Evolutionary conservation across 1,140 invertebrate species (phyloP).

Genomic region (Drosophila lini): DNA sequence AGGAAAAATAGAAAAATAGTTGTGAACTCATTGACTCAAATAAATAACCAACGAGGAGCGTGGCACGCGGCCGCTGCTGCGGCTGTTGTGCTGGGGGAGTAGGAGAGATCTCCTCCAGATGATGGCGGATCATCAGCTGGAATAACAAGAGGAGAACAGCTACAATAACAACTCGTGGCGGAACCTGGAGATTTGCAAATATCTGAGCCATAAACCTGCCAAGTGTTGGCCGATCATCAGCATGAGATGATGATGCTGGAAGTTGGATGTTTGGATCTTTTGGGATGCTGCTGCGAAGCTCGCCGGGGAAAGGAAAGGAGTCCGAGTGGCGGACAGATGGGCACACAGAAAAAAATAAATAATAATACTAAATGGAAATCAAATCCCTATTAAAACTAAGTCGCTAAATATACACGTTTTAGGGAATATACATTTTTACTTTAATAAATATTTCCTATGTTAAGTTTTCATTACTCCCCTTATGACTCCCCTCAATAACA

Average conservation of each 20-base stretch:
- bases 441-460: not conserved
- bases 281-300: constrained; percentile 1
- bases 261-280: constrained; percentile 12
- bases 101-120: constrained; percentile 52
- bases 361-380: not conserved
- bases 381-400: not conserved
- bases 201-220: constrained; percentile 78
- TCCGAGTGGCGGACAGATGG: constrained; percentile 4
- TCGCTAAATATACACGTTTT: not conserved
- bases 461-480: not conserved
- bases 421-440: not conserved
- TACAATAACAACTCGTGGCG: constrained; percentile 73
- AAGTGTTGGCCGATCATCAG: constrained; percentile 75
- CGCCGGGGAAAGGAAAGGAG: constrained; percentile 10
- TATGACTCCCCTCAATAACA: too few relatives aligned
- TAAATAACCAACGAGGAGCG: constrained; percentile 66
- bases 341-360: not conserved
- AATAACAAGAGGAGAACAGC: constrained; percentile 75
- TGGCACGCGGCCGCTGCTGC: constrained; percentile 38
- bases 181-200: constrained; percentile 73
- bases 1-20: constrained; percentile 76
- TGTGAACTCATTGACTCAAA: constrained; percentile 83
- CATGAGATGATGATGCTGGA: constrained; percentile 37
- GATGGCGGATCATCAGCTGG: constrained; percentile 71
- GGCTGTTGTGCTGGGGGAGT: constrained; percentile 6